A percentile compares a stretch with the other conserved stretches of the same genome.
Conservation (phyloP, 1,140 invertebrate species). For the Pachypsylla venusta region DNA sequence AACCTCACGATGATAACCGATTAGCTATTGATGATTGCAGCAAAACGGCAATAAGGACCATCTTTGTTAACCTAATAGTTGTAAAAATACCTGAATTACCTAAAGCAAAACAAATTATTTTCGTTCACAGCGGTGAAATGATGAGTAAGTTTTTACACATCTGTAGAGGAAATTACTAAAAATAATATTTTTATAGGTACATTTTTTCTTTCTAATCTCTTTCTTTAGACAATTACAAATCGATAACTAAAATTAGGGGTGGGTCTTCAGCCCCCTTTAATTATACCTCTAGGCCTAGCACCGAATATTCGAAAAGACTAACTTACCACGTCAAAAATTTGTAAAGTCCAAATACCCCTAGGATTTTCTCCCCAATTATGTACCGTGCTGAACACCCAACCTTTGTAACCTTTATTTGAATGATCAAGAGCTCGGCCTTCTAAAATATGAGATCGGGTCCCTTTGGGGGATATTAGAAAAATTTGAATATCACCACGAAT, state of each 20-base stretch:
- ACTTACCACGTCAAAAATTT: slow-evolving; percentile 44
- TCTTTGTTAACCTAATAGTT: too few species aligned
- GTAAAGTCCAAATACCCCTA: slow-evolving; percentile 53
- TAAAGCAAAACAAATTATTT: too few species aligned
- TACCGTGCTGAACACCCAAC: slow-evolving; percentile 81
- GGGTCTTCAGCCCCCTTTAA: neutral
- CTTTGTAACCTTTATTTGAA: slow-evolving; percentile 52
- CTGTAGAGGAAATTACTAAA: neutral
- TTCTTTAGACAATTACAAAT: neutral
- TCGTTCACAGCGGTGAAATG: neutral
- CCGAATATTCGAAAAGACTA: too few species aligned
- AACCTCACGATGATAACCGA: too few species aligned
- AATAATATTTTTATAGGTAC: too few species aligned
- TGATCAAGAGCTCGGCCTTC: slow-evolving; percentile 50
- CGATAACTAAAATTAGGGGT: neutral
- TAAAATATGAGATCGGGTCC: slow-evolving; percentile 52
- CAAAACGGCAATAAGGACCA: too few species aligned
- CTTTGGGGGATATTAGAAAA: slow-evolving; percentile 30
- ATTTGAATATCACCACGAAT: slow-evolving; percentile 8
- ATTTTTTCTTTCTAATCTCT: too few species aligned
- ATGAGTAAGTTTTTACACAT: neutral
- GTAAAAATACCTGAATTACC: too few species aligned
- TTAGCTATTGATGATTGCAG: too few species aligned
- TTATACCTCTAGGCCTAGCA: neutral
- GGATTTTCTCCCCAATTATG: slow-evolving; percentile 83